Evolutionary conservation across 2,888 invertebrate genomes (phyloP), one percentile per base, ranked within the genome.

Genomic region (Cecidostiba fungosa): DNA sequence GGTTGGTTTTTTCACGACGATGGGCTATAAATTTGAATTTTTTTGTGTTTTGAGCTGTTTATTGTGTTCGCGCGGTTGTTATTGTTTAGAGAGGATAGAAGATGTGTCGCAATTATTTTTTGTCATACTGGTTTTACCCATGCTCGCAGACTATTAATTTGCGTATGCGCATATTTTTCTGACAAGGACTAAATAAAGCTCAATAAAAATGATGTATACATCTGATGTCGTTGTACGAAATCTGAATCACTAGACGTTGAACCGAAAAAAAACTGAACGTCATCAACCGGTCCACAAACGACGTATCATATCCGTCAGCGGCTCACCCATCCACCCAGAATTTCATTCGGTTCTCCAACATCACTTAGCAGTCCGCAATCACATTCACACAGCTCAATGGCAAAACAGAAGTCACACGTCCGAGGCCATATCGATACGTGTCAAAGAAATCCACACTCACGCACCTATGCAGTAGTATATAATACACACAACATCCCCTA

Each of bases 1-100:
- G 19, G 14, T 66, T 62, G 14, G 5, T 59, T 54, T 80, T 76
- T 80, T 29, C 59, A 16, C 36, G 23, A 32, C 19, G 16, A 54
- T 73, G 47, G 77, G 77, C 81, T 66, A 81, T 86, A 84, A 84
- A 86, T 86, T 81, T 77, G 14, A 50, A 32, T 36, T 16, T 73
- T 78, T 84, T 78, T 78, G 39, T 32, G 8, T 14, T 43, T 72
- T 39, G 50, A n/a, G 10, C 36, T 32, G n/a, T 70, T 70, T 32
- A n/a, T 36, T 39, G 32, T 10, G 39, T n/a, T 32, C 32, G 36
- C 39, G 70, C 70, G n/a, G 70, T n/a, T 70, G n/a, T 70, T 19
- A 70, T 39, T 70, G 70, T 70, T 36, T n/a, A 70, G n/a, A 39
- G n/a, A 16, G 3, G 2, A 66, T 10, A 29, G 4, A 29, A 26